Evolutionary conservation across 2,113 vertebrate species (phyloP).

Genomic region (Ornithorhynchus anatinus): DNA sequence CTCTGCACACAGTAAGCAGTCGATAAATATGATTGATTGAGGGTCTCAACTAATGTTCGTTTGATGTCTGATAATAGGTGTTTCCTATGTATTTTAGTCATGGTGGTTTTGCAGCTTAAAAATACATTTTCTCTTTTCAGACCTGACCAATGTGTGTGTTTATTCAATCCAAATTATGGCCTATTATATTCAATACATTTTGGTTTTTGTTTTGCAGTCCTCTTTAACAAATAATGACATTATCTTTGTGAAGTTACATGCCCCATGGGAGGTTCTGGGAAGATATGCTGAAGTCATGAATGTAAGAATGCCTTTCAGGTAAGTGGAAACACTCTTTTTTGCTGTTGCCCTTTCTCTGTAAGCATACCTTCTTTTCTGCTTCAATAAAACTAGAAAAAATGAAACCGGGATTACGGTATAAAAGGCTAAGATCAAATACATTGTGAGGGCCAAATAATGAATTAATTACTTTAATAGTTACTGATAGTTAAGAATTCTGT

Average conservation of each 20-base stretch:
- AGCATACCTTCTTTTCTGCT: background rate
- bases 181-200: slow-evolving; percentile 55
- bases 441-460: too few relatives aligned
- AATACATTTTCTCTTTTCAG: too few relatives aligned
- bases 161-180: too few relatives aligned
- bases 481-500: too few relatives aligned
- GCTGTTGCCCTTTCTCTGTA: slow-evolving; percentile 1
- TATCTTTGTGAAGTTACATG: slow-evolving; percentile 94
- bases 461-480: too few relatives aligned
- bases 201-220: slow-evolving; percentile 79
- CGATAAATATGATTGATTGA: too few relatives aligned
- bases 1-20: too few relatives aligned
- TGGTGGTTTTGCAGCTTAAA: too few relatives aligned
- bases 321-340: slow-evolving; percentile 56
- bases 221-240: slow-evolving; percentile 90
- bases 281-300: slow-evolving; percentile 95
- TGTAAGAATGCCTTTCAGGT: slow-evolving; percentile 97
- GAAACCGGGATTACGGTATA: slow-evolving; percentile 1
- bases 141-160: too few relatives aligned
- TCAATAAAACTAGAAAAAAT: background rate
- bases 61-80: too few relatives aligned
- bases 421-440: slow-evolving; percentile 33
- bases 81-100: too few relatives aligned
- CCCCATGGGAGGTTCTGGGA: slow-evolving; percentile 93
- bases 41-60: too few relatives aligned